Percentiles rank a stretch among this genome's conserved stretches.
Conservation (phyloP, 2,113 vertebrate species). For the Puffinus mauretanicus region DNA sequence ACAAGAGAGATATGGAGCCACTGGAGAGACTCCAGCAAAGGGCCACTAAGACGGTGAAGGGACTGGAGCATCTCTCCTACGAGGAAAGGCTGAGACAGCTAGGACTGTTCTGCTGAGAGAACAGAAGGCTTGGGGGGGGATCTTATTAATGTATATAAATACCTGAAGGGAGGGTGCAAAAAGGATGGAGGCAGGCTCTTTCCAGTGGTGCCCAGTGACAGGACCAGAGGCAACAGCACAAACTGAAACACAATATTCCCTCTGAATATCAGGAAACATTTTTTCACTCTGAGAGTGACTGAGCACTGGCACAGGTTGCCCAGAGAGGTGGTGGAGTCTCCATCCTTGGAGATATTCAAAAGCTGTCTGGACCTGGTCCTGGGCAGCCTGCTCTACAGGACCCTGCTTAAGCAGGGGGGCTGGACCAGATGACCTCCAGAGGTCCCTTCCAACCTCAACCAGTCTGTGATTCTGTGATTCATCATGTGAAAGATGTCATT, state of each 20-base stretch:
- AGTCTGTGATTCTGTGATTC: background rate
- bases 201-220: background rate
- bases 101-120: background rate
- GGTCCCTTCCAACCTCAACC: background rate
- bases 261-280: background rate
- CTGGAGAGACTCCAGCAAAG: background rate
- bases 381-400: background rate
- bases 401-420: background rate
- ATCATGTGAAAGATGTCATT: background rate
- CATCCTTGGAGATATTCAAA: background rate
- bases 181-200: background rate
- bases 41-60: background rate
- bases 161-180: background rate
- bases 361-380: background rate
- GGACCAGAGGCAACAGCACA: background rate
- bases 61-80: background rate
- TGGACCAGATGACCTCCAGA: background rate
- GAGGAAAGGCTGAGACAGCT: background rate
- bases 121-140: background rate
- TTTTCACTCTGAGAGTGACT: background rate
- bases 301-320: background rate
- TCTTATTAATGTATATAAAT: background rate
- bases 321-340: background rate
- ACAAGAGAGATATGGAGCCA: background rate
- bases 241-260: background rate